phyloP scores from a whole-genome alignment of 2,888 invertebrate species.

The Brachyopa scutellaris region DNA sequence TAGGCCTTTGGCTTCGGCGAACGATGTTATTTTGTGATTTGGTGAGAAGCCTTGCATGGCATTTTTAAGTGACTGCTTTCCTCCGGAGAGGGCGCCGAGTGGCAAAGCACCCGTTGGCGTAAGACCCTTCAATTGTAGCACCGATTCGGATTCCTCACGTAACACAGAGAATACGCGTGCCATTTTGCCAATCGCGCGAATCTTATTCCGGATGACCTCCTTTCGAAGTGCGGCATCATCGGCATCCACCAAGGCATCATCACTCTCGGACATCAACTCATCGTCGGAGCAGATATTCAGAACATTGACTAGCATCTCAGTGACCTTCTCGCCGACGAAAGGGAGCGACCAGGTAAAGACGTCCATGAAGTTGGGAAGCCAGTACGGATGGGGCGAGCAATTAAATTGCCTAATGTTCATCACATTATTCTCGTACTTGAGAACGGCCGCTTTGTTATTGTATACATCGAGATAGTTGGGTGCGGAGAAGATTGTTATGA shows the following conservation, averaged over 20 bases:
- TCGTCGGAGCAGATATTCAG: slow-evolving; percentile 99
- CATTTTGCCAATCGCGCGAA: slow-evolving; percentile 99
- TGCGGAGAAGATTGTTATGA: slow-evolving; percentile 99
- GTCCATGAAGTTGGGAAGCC: slow-evolving; percentile 99
- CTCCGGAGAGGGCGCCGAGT: slow-evolving; percentile 97
- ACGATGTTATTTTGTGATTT: slow-evolving; percentile 98
- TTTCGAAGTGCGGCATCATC: slow-evolving; percentile 96
- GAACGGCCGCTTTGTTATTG: slow-evolving; percentile 99
- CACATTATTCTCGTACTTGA: slow-evolving; percentile 99
- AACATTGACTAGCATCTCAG: slow-evolving; percentile 99
- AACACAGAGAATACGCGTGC: slow-evolving; percentile 99
- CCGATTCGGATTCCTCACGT: slow-evolving; percentile 99
- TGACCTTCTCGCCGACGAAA: slow-evolving; percentile 99
- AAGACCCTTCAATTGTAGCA: slow-evolving; percentile 98
- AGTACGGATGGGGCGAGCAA: slow-evolving; percentile 99
- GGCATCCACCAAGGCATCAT: slow-evolving; percentile 84
- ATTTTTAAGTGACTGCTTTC: slow-evolving; percentile 97
- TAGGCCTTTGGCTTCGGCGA: slow-evolving; percentile 99
- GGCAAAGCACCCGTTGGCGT: slow-evolving; percentile 99
- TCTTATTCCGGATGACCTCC: slow-evolving; percentile 99
- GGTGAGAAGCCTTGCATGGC: slow-evolving; percentile 98
- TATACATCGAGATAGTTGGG: slow-evolving; percentile 99
- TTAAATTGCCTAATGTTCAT: slow-evolving; percentile 99
- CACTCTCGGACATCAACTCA: slow-evolving; percentile 98
- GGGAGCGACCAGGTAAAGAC: slow-evolving; percentile 99